Percentiles rank a stretch among this genome's conserved stretches.
phyloP scores from a whole-genome alignment of 2,113 vertebrate species.

The Carassius auratus region DNA sequence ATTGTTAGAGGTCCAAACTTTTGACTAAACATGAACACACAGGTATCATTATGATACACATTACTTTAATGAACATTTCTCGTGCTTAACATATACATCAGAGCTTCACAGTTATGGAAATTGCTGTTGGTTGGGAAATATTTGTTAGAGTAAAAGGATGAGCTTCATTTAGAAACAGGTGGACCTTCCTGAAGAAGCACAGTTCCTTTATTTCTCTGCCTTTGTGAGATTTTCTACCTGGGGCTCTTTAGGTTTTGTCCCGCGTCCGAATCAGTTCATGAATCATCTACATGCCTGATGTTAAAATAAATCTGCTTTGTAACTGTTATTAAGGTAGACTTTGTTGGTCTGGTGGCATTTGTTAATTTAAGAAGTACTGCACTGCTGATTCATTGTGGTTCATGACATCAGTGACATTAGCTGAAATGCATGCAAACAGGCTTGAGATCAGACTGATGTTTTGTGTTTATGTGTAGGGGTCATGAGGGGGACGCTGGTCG shows the following conservation, averaged over 20 bases:
- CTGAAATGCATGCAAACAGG: neutral
- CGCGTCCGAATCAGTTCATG: neutral
- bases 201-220: neutral
- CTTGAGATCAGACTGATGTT: neutral
- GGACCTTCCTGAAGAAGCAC: no score
- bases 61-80: neutral
- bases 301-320: neutral
- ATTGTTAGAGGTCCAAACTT: no score
- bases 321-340: neutral
- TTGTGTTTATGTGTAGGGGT: constrained; percentile 13
- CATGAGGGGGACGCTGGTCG: constrained; percentile 26
- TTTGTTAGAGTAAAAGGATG: neutral
- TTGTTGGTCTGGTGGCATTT: neutral
- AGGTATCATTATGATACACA: neutral
- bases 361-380: constrained; percentile 29
- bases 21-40: no score
- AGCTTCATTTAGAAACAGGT: neutral
- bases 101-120: neutral
- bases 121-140: neutral
- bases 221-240: neutral
- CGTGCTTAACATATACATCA: neutral
- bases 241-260: constrained; percentile 11
- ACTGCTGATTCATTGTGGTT: neutral
- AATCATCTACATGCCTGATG: neutral
- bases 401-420: neutral